Evolutionary conservation across 2,113 vertebrate species (phyloP).

Genomic region (Acanthochromis polyacanthus): DNA sequence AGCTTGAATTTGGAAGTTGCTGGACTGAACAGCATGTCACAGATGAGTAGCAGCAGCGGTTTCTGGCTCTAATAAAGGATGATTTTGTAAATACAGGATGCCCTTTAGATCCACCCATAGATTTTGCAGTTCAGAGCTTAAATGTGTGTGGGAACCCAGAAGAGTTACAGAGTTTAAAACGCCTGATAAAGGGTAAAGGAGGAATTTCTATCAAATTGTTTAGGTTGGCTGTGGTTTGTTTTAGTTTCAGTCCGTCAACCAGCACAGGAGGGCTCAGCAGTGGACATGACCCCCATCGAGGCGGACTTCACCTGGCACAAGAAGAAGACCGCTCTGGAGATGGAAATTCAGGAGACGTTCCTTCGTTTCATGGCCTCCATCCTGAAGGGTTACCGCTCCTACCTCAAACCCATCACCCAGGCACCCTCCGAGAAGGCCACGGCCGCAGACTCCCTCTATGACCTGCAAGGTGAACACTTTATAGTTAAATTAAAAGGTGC

Average conservation of each 20-base stretch:
- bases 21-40: too few relatives aligned
- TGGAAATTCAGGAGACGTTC: conserved; percentile 97
- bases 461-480: conserved; percentile 90
- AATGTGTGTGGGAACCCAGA: too few relatives aligned
- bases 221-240: not conserved
- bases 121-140: too few relatives aligned
- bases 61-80: too few relatives aligned
- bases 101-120: too few relatives aligned
- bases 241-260: conserved; percentile 85
- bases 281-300: conserved; percentile 97
- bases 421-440: conserved; percentile 97
- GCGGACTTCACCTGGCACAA: conserved; percentile 98
- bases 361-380: conserved; percentile 97
- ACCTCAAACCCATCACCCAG: conserved; percentile 95
- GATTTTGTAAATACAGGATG: too few relatives aligned
- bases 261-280: conserved; percentile 87
- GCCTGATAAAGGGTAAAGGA: too few relatives aligned
- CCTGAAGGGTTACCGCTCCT: conserved; percentile 94
- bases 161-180: too few relatives aligned
- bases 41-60: too few relatives aligned
- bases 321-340: conserved; percentile 92
- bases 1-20: too few relatives aligned
- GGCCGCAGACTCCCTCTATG: conserved; percentile 93
- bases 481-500: too few relatives aligned
- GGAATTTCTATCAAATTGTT: too few relatives aligned